Conservation (phyloP, 2,113 vertebrate genomes). For the Dolichotis patagonum region DNA sequence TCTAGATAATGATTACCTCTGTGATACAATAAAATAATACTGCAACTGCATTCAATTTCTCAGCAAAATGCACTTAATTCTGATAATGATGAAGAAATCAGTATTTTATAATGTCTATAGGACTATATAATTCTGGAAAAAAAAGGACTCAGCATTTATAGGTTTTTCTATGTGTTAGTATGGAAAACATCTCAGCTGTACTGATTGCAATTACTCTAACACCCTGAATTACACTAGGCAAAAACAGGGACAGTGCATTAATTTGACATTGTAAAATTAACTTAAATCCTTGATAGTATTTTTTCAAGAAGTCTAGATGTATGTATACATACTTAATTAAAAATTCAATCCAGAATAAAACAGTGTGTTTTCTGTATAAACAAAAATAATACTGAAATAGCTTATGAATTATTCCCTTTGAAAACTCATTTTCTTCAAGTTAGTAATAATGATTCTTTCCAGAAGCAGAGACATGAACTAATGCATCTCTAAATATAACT, state of each 20-base stretch:
- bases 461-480: not conserved
- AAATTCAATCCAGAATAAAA: not conserved
- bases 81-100: constrained; percentile 56
- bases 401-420: not conserved
- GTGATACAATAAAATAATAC: constrained; percentile 68
- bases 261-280: constrained; percentile 16
- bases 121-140: not conserved
- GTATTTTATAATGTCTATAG: constrained; percentile 6
- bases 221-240: constrained; percentile 11
- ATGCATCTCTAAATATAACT: not conserved
- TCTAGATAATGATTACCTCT: constrained; percentile 68
- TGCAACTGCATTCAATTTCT: constrained; percentile 62
- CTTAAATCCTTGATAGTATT: not conserved
- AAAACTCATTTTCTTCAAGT: not conserved
- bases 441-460: not conserved
- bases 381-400: constrained; percentile 46
- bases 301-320: not conserved
- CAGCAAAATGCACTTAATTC: constrained; percentile 70
- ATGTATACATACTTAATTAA: not conserved
- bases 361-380: not conserved
- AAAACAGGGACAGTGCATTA: not conserved
- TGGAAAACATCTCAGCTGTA: constrained; percentile 8
- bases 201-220: constrained; percentile 15
- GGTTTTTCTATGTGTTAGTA: not conserved
- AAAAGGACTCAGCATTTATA: not conserved